Base-by-base conservation (phyloP, 2,888 invertebrate species). In the Brachycybe producta region DNA sequence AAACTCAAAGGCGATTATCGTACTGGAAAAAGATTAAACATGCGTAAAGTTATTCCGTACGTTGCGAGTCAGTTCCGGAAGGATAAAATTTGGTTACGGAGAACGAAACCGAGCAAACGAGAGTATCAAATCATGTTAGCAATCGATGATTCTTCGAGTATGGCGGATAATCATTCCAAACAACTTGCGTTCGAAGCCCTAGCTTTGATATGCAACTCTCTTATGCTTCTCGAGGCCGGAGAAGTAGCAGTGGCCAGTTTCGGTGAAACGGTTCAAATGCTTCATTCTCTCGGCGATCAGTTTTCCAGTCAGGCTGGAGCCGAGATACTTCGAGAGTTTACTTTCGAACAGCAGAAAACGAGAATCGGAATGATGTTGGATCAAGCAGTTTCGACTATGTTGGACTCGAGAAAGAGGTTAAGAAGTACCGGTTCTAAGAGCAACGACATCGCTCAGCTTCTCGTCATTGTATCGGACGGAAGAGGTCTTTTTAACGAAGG, bases 51-150 rank as follows among this genome's bases (percentile, higher is more conserved):
- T 49, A 94, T 98, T 63, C 90, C 97, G 0, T 99, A 98, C 71
- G 92, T 99, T 58, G 99, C 99, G 17, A 95, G 95, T 54, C 87
- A 97, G 67, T 99, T 95, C 71, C 78, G 97, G 39, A 98, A 98
- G 67, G 97, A 99, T 66, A 94, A 95, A 67, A 99, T 99, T 62
- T 99, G 98, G 98, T 65, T 99, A 61, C 74, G 97, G 13, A 74
- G 98, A 49, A 95, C 91, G 0, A 91, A 91, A 66, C 92, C 94
- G 0, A 90, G 88, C 1, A 88, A 91, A 63, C 75, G 98, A 42
- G 85, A 97, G 59, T 98, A 98, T 68, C 94, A 94, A 67, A 88
- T 97, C 43, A 80, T 92, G 19, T 74, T 99, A 39, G 97, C 98
- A 0, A 80, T 99, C 5, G 98, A 99, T 65, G 95, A 99, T 67